Base-by-base conservation (phyloP, 2,113 vertebrate genomes). In the Condylura cristata region DNA sequence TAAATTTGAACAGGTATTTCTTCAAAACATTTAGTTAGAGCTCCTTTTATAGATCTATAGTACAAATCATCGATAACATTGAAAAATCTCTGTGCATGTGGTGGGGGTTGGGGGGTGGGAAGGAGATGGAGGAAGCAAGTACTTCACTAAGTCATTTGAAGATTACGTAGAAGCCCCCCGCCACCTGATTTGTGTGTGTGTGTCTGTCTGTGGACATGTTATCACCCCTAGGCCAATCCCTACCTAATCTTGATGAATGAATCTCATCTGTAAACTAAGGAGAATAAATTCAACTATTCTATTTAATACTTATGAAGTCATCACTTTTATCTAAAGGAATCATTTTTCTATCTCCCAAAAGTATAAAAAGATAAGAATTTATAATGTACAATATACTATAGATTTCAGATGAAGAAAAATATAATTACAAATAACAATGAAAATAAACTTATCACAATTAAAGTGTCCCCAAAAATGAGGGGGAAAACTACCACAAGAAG, bases 1-100 rank as follows among this genome's bases (percentile, higher is more conserved):
- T 90, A 86, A 81, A 78, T 41, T 71, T 60, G 58, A 91, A 75
- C 9, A 65, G 14, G 81, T 61, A 83, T 83, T 95, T 95, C 34
- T n/a, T 93, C 58, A 53, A 83, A 61, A 93, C 56, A 70, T 24
- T 86, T 83, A 71, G 93, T 37, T 39, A 46, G 6, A 86, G 63
- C 90, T 79, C 10, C 1, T 72, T 79, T 34, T 68, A n/a, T n/a
- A n/a, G n/a, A n/a, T n/a, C n/a, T n/a, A n/a, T n/a, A 71, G 2
- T 82, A 1, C 8, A 91, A 32, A 91, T 44, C 5, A 61, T 34
- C 3, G n/a, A 89, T 91, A 94, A 70, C 3, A 65, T 13, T 53
- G 4, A 20, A 82, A 82, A 71, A 16, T n/a, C 17, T 44, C 44
- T n/a, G n/a, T 12, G 7, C 13, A 12, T 48, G 46, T 48, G 7